These are phyloP conservation scores for Limnephilus lunatus DNA, from an alignment of 2,888 invertebrate genomes.

Conservation along the genomic window DNA sequence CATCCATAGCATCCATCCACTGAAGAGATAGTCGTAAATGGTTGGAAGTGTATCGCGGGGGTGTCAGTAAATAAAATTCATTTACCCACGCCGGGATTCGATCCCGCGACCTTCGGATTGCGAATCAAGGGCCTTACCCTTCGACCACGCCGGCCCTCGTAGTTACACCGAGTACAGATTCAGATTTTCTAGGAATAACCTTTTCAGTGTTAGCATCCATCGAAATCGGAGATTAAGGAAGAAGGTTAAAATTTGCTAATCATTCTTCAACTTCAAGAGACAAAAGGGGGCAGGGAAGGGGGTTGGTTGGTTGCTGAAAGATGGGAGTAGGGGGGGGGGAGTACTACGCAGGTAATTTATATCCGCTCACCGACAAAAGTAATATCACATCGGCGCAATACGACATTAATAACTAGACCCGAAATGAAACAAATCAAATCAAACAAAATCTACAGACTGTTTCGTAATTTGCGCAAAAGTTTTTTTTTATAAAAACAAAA, in stretches of 20 bases:
- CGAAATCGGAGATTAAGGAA: neutral
- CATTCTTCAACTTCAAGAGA: neutral
- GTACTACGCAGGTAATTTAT: neutral
- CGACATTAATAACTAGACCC: neutral
- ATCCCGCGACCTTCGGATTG: too few species aligned
- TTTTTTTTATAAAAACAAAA: too few species aligned
- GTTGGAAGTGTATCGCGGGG: neutral
- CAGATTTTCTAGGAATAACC: neutral
- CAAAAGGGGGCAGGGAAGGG: neutral
- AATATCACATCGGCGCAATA: neutral
- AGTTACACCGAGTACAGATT: neutral
- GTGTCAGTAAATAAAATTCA: neutral
- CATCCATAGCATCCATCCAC: neutral
- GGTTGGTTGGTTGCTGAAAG: neutral
- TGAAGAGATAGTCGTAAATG: neutral
- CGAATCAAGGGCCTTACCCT: too few species aligned
- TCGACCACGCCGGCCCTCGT: too few species aligned
- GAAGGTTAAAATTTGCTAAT: neutral
- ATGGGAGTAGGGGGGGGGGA: neutral
- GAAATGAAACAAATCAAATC: neutral
- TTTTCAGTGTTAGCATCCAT: neutral
- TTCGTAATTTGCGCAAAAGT: neutral
- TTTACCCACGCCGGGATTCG: too few species aligned
- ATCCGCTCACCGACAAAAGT: neutral
- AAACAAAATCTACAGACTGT: neutral